These are phyloP conservation scores for Gambusia holbrooki DNA, from an alignment of 2,113 vertebrate species.

Conservation along the genomic window DNA sequence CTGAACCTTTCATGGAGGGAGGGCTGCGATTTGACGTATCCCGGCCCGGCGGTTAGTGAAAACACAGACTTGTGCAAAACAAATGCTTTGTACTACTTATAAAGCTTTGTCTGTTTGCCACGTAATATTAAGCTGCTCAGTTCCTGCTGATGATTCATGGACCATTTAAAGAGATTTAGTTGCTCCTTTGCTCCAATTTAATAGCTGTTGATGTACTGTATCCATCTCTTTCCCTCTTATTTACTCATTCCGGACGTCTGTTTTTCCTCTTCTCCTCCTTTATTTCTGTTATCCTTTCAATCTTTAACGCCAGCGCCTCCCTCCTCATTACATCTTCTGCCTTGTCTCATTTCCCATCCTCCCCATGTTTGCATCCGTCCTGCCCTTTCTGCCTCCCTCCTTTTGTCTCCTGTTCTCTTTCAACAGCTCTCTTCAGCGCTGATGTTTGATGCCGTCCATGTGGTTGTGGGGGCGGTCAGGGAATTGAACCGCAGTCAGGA, in stretches of 20 bases:
- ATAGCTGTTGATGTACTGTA: constrained; percentile 54
- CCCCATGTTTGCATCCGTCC: constrained; percentile 5
- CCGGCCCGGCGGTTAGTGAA: constrained; percentile 86
- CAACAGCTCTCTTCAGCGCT: constrained; percentile 89
- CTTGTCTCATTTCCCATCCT: constrained; percentile 21
- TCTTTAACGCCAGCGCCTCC: constrained; percentile 26
- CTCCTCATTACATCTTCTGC: constrained; percentile 31
- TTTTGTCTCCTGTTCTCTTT: constrained; percentile 11
- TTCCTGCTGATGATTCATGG: constrained; percentile 51
- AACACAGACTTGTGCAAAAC: constrained; percentile 14
- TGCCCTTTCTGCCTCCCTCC: not conserved
- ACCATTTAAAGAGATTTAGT: constrained; percentile 57
- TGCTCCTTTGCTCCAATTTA: constrained; percentile 50
- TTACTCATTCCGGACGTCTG: constrained; percentile 40
- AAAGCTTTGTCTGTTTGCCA: constrained; percentile 53
- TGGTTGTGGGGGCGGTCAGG: constrained; percentile 91
- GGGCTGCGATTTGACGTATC: constrained; percentile 89
- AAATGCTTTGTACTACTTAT: constrained; percentile 34
- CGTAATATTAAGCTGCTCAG: constrained; percentile 45
- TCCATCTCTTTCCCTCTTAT: constrained; percentile 44
- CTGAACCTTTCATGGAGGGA: constrained; percentile 95
- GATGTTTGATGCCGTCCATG: constrained; percentile 94
- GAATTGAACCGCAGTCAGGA: constrained; percentile 95
- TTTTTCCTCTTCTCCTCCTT: constrained; percentile 22
- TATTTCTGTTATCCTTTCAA: constrained; percentile 49